These are phyloP conservation scores for Druon quercuslanigerum DNA, from an alignment of 1,140 invertebrate genomes.

Conservation along the genomic window DNA sequence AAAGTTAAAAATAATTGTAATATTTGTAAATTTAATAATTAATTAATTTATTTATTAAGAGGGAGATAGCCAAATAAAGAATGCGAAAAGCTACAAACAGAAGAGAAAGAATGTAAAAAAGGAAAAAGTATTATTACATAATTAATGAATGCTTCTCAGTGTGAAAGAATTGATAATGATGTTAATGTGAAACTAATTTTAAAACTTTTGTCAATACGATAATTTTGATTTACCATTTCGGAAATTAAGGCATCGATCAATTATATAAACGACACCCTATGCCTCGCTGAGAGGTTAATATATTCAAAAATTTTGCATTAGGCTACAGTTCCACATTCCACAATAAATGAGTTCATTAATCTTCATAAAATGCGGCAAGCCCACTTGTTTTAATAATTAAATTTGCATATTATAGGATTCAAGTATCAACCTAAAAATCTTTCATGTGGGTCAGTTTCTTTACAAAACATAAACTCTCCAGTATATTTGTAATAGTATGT, in stretches of 20 bases:
- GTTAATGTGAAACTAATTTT: background rate
- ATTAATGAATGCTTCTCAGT: background rate
- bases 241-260: background rate
- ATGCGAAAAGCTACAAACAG: too few relatives aligned
- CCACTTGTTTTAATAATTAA: conserved; percentile 18
- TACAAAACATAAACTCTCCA: background rate
- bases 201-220: background rate
- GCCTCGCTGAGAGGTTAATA: background rate
- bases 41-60: too few relatives aligned
- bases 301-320: background rate
- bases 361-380: conserved; percentile 15
- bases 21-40: too few relatives aligned
- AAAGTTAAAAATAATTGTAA: too few relatives aligned
- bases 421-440: background rate
- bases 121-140: too few relatives aligned
- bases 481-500: background rate
- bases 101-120: too few relatives aligned
- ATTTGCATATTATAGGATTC: conserved; percentile 8
- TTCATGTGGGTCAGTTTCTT: background rate
- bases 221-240: background rate
- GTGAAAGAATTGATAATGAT: background rate
- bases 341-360: background rate
- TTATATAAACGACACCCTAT: background rate
- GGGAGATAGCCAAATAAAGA: too few relatives aligned
- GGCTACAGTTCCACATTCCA: background rate